Conservation (phyloP, 64 coral and sea anemone genomes). For the Astreopora myriophthalma region DNA sequence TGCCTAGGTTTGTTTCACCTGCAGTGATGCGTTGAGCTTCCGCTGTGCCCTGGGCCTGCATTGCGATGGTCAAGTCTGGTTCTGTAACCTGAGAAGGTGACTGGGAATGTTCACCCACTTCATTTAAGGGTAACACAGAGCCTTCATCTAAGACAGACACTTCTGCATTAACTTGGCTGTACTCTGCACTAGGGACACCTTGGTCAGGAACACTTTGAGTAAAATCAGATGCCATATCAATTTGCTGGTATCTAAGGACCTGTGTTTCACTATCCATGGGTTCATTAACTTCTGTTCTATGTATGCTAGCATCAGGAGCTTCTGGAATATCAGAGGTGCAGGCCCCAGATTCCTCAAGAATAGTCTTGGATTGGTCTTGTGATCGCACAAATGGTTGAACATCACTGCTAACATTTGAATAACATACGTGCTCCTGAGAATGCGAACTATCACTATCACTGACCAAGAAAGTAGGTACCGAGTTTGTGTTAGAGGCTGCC, state of each 20-base stretch:
- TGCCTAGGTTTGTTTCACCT: conserved; percentile 87
- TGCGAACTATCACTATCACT: background rate
- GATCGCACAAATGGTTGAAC: background rate
- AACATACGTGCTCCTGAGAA: background rate
- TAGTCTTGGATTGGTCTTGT: background rate
- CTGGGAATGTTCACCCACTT: background rate
- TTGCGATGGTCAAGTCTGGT: background rate
- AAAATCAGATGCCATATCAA: background rate
- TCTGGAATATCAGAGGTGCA: background rate
- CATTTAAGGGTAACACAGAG: background rate
- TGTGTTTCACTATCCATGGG: background rate
- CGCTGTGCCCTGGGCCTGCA: background rate
- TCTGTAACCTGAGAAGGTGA: background rate
- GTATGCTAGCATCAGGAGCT: background rate
- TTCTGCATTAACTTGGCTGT: background rate
- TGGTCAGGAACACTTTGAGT: background rate
- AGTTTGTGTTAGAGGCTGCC: background rate
- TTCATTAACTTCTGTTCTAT: background rate
- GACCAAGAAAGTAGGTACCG: background rate
- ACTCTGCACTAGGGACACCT: background rate
- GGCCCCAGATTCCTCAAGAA: background rate
- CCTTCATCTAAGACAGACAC: background rate
- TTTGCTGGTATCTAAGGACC: background rate
- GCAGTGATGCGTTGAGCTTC: conserved; percentile 61
- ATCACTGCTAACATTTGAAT: background rate